Conservation (phyloP, 2,113 vertebrate species). For the Anseranas semipalmata region DNA sequence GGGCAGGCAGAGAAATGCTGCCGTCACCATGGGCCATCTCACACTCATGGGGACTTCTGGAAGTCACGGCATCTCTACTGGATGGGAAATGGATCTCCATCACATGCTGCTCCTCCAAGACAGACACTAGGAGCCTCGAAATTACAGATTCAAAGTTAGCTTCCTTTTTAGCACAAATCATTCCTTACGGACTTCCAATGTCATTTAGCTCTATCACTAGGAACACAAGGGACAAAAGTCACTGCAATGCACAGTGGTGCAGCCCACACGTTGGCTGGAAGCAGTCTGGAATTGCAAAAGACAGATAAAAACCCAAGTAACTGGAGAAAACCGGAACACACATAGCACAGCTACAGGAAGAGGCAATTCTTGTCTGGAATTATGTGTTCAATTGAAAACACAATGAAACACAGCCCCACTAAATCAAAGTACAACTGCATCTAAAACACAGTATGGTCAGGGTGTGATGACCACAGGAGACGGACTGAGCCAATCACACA, state of each 20-base stretch:
- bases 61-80: not conserved
- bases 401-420: not conserved
- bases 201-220: not conserved
- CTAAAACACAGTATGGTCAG: not conserved
- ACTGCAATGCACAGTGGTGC: not conserved
- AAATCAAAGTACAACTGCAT: not conserved
- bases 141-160: not conserved
- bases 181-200: not conserved
- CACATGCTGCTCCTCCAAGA: not conserved
- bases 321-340: not conserved
- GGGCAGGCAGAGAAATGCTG: not conserved
- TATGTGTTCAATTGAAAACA: not conserved
- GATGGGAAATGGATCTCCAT: not conserved
- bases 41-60: not conserved
- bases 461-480: not conserved
- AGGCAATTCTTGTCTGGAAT: not conserved
- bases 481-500: not conserved
- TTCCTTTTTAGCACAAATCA: not conserved
- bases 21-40: accelerated
- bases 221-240: not conserved
- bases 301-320: not conserved
- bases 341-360: not conserved
- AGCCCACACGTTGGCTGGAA: not conserved
- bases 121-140: not conserved
- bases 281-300: not conserved